Base-by-base conservation (phyloP, 2,797 vertebrate species). In the Urophycis tenuis region DNA sequence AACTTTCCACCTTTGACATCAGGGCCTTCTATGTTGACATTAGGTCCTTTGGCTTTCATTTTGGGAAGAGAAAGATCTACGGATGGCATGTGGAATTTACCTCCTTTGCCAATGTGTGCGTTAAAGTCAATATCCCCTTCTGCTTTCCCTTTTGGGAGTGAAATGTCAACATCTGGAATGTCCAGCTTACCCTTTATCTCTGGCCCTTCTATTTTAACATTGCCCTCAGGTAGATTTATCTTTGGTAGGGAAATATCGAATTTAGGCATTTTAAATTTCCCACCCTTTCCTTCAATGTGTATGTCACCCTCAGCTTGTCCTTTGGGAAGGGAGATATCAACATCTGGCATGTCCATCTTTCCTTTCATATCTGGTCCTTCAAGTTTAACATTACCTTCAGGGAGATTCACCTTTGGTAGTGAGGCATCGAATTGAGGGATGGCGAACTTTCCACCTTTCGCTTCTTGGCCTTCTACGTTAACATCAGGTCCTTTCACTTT, bases 261-360 rank as follows among this genome's bases (percentile, higher is more conserved):
- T 35, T 3, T 3, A 35, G 34, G 34, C 34, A 35, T 35, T 3
- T 3, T 8, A 35, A 35, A 35, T 8, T 35, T 35, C 8, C 34
- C 34, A 35, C 34, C 34, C 8, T 35, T 35, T 8, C 3, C 34
- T 35, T 35, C 75, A 41, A 76, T 39, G 8, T 77, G 67, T 0
- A 64, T 32, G 0, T 31, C 71, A 39, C 29, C 69, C 6, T 76
- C 79, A 75, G 72, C 12, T 32, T 71, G 32, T 33, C 30, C 17
- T 71, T 71, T 71, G 15, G 70, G 70, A 7, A 71, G 70, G 17
- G 30, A 7, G 79, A 36, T 41, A 76, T 39, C 36, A 39, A 39
- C 36, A 12, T 39, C 36, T 39, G 36, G 11, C 36, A 39, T 90
- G 91, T 17, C 29, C 41, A 0, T 74, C 75, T 70, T 81, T 75